Evolutionary conservation across 1,140 invertebrate species (phyloP).

Genomic region (Telenomus remus): DNA sequence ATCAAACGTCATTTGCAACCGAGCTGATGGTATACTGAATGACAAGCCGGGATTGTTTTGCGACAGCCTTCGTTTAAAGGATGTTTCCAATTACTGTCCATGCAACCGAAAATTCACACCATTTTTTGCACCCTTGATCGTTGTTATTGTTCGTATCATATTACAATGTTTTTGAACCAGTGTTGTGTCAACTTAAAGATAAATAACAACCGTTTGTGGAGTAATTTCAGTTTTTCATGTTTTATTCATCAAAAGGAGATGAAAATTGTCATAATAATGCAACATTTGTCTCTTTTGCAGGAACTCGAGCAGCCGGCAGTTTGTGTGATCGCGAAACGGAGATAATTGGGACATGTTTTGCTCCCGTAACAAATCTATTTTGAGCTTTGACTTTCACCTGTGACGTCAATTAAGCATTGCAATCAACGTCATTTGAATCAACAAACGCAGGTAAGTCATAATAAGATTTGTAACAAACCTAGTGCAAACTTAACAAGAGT

Average conservation of each 20-base stretch:
- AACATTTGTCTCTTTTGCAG: too few species aligned
- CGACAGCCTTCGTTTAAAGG: constrained; percentile 52
- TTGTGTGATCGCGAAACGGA: not conserved
- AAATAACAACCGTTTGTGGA: too few species aligned
- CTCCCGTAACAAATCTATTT: constrained; percentile 51
- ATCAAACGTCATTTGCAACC: constrained; percentile 46
- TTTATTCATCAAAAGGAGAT: too few species aligned
- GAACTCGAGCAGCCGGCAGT: too few species aligned
- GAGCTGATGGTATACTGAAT: constrained; percentile 31
- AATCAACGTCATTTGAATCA: constrained; percentile 43
- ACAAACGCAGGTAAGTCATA: constrained; percentile 27
- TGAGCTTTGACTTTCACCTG: constrained; percentile 53
- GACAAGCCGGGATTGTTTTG: constrained; percentile 44
- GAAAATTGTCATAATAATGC: too few species aligned
- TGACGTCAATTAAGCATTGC: constrained; percentile 41
- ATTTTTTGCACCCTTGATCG: not conserved
- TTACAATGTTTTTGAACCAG: too few species aligned
- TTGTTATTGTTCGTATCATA: too few species aligned
- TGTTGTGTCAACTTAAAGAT: too few species aligned
- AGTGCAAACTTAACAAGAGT: too few species aligned
- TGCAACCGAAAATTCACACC: constrained; percentile 43
- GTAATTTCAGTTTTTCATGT: too few species aligned
- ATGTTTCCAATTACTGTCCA: constrained; percentile 49
- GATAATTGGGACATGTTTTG: constrained; percentile 47
- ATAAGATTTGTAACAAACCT: not conserved